Conservation (phyloP, 1,140 invertebrate species). For the Amphibalanus amphitrite region DNA sequence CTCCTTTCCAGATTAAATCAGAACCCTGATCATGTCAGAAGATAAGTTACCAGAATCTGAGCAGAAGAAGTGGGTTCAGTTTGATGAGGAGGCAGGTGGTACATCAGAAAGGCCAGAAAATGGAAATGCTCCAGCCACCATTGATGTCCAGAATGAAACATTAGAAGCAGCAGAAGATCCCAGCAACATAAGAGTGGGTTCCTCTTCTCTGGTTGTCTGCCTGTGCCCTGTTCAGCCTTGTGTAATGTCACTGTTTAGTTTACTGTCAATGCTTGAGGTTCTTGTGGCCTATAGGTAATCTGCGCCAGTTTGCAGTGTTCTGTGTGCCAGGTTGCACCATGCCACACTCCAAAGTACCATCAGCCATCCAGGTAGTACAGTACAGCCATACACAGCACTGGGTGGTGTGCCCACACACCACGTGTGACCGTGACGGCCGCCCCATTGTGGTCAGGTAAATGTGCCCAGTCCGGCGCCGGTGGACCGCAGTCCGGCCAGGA, state of each 20-base stretch:
- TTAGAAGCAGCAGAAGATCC: neutral
- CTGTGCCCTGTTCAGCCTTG: neutral
- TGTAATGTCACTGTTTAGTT: neutral
- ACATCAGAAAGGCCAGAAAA: neutral
- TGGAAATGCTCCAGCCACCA: neutral
- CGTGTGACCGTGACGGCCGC: neutral
- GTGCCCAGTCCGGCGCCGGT: neutral
- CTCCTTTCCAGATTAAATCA: too few species aligned
- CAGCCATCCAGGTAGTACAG: too few species aligned
- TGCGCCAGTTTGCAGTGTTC: neutral
- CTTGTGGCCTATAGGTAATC: neutral
- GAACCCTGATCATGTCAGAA: neutral
- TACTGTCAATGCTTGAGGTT: neutral
- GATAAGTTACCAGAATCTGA: neutral
- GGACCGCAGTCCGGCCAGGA: neutral
- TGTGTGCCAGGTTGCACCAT: neutral
- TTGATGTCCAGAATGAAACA: neutral
- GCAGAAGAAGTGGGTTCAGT: neutral
- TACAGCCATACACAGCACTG: too few species aligned
- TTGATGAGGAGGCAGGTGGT: neutral
- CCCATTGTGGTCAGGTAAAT: neutral
- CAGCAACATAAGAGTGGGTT: neutral
- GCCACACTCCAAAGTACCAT: too few species aligned
- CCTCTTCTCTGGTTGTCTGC: neutral
- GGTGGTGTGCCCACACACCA: neutral